phyloP scores from a whole-genome alignment of 2,888 invertebrate species.

The Synanthedon myopaeformis region DNA sequence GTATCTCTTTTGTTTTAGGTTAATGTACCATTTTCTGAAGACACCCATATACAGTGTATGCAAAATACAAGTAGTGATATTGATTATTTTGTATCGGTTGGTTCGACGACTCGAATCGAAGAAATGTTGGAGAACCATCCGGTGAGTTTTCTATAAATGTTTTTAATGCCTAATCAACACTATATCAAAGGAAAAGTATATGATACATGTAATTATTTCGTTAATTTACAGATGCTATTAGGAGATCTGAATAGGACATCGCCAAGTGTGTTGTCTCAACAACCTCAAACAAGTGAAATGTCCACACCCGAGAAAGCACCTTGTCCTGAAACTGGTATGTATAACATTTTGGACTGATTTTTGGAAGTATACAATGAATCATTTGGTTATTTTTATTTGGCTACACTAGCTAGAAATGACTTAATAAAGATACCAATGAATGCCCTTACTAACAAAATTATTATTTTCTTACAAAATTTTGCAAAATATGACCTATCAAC shows the following conservation, averaged over 20 bases:
- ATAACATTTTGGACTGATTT: background rate
- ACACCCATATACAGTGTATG: constrained; percentile 80
- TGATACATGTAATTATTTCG: background rate
- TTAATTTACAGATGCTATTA: constrained; percentile 46
- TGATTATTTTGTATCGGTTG: constrained; percentile 83
- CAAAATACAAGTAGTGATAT: constrained; percentile 80
- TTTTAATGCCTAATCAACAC: background rate
- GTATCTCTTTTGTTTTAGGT: constrained; percentile 51
- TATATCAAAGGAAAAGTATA: too few relatives aligned
- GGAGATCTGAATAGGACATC: constrained; percentile 56
- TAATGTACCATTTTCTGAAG: constrained; percentile 76
- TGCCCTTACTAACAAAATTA: too few relatives aligned
- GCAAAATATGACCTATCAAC: too few relatives aligned
- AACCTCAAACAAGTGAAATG: constrained; percentile 53
- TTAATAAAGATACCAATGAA: too few relatives aligned
- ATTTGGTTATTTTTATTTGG: too few relatives aligned
- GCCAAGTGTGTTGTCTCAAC: constrained; percentile 44
- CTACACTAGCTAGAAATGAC: too few relatives aligned
- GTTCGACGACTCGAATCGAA: constrained; percentile 63
- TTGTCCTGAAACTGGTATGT: constrained; percentile 44
- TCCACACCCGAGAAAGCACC: constrained; percentile 52
- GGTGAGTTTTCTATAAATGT: constrained; percentile 26
- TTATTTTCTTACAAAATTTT: too few relatives aligned
- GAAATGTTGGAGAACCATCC: constrained; percentile 66
- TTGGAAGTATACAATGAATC: too few relatives aligned